A percentile compares a stretch with the other conserved stretches of the same genome.
These are phyloP conservation scores for Cantharis nigra DNA, from an alignment of 2,888 invertebrate species.

Conservation along the genomic window DNA sequence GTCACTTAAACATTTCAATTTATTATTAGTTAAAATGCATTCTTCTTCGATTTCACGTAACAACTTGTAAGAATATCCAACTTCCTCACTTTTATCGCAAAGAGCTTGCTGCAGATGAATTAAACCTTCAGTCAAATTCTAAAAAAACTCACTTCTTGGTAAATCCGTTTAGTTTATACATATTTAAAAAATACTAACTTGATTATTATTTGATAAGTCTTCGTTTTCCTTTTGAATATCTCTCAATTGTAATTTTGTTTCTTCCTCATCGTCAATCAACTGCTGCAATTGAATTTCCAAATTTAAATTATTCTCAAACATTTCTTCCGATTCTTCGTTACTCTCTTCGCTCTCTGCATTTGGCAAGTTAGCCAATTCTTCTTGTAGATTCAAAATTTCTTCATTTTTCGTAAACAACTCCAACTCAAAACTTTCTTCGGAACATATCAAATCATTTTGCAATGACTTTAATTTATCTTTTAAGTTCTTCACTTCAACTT, in stretches of 20 bases:
- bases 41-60: constrained; percentile 42
- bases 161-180: background rate
- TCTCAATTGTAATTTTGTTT: background rate
- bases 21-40: constrained; percentile 37
- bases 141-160: background rate
- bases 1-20: constrained; percentile 39
- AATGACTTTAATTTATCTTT: constrained; percentile 7
- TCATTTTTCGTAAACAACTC: background rate
- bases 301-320: background rate
- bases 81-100: background rate
- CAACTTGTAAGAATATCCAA: background rate
- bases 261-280: background rate
- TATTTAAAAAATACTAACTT: background rate
- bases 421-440: background rate
- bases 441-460: constrained; percentile 11
- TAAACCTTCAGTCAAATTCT: constrained; percentile 35
- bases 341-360: background rate
- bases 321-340: background rate
- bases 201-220: background rate
- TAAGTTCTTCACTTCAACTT: constrained; percentile 22
- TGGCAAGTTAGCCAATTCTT: background rate
- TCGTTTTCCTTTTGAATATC: background rate
- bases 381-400: background rate
- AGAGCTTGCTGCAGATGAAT: constrained; percentile 34
- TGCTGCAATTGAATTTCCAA: background rate